Conservation (phyloP, 2,113 vertebrate genomes). For the Sorex fumeus region DNA sequence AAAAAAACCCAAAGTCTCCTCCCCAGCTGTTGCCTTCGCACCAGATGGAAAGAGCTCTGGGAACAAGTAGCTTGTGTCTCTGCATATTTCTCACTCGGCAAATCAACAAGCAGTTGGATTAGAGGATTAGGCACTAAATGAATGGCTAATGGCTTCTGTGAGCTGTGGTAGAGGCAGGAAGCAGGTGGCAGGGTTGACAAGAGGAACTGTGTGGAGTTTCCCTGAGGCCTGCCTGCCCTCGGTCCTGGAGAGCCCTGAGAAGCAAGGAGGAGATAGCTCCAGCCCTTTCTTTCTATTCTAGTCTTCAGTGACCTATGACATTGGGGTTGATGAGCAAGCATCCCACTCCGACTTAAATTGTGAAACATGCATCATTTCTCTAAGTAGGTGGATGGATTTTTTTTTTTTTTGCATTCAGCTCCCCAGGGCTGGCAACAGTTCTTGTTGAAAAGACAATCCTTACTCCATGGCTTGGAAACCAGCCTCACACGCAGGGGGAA, state of each 20-base stretch:
- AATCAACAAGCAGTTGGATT: slow-evolving; percentile 84
- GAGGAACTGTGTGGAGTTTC: neutral
- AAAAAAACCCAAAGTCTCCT: neutral
- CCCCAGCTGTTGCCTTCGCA: slow-evolving; percentile 50
- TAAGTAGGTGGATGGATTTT: too few species aligned
- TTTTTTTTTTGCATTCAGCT: too few species aligned
- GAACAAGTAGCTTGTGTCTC: slow-evolving; percentile 75
- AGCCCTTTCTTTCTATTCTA: neutral
- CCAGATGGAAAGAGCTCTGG: neutral
- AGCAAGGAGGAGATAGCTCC: rapidly evolving
- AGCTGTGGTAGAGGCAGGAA: neutral
- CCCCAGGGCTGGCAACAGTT: too few species aligned
- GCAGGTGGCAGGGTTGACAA: neutral
- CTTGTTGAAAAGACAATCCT: too few species aligned
- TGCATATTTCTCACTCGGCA: slow-evolving; percentile 83
- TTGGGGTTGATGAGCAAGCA: too few species aligned
- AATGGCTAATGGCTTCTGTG: slow-evolving; percentile 83
- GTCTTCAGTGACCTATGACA: too few species aligned
- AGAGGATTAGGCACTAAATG: slow-evolving; percentile 85
- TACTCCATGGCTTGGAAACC: too few species aligned
- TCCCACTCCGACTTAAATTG: too few species aligned
- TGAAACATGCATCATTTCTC: too few species aligned
- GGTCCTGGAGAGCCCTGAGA: neutral
- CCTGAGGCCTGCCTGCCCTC: neutral
- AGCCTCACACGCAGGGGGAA: too few species aligned